Base-by-base conservation (phyloP, 2,888 invertebrate species). In the Cotesia congregata region DNA sequence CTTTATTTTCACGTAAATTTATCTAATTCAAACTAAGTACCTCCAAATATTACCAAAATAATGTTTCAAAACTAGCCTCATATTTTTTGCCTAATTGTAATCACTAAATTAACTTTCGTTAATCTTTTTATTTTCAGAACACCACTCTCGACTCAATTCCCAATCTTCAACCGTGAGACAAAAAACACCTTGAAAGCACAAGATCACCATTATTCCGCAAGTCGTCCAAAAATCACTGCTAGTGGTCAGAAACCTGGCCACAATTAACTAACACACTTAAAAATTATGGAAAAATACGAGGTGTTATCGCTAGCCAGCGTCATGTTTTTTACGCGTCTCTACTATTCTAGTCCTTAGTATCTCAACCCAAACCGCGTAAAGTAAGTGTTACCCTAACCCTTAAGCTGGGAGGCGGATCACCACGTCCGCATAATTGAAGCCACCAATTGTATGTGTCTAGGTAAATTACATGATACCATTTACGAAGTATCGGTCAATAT, bases 401-500 rank as follows among this genome's bases (percentile, higher is more conserved):
- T 7, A 50, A 38, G 62, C 20, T 30, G 3, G 3, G 4, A 30
- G 30, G 30, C 30, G 30, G 30, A 60, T 6, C 9, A 38, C 38
- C 5, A 30, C 20, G 12, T 30, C 5, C 20, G 60, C 15, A 30
- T 38, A 61, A 61, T 61, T 62, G 5, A 15, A 17, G 38, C 7
- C 39, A 62, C 76, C 74, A 64, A 79, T 80, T 81, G 80, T 80
- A 81, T 81, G 80, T 81, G 80, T 72, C 76, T 80, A 80, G 72
- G 78, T 73, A 72, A 76, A 80, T 78, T 80, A 80, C 81, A 77
- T 77, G 79, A 79, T 78, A 82, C 79, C 78, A 75, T 76, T 77
- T 73, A 81, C 77, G 77, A 77, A 76, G 76, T 79, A 78, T 78
- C 78, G 77, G 80, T 80, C 80, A 82, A 82, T 80, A 82, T 82